Evolutionary conservation across 1,140 invertebrate species (phyloP).

Genomic region (Drosophila saltans): DNA sequence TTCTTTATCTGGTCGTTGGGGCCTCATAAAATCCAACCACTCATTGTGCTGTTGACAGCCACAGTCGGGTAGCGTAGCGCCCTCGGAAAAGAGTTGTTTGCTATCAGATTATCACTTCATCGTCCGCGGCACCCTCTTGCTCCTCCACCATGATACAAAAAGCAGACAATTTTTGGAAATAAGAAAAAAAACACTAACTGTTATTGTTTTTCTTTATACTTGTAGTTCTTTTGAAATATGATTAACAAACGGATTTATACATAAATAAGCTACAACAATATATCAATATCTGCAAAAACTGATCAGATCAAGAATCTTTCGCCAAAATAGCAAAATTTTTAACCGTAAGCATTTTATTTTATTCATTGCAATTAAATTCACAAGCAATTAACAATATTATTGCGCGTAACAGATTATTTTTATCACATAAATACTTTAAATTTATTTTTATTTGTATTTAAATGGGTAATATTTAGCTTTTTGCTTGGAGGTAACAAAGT

Average conservation of each 20-base stretch:
- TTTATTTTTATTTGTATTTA: too few relatives aligned
- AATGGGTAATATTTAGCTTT: too few relatives aligned
- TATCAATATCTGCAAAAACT: too few relatives aligned
- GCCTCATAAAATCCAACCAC: conserved; percentile 18
- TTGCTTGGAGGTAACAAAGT: too few relatives aligned
- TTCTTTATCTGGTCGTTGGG: conserved; percentile 20
- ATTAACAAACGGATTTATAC: not conserved
- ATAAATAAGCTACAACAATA: not conserved
- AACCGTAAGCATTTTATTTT: too few relatives aligned
- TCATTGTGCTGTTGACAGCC: conserved; percentile 25
- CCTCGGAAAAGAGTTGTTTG: conserved; percentile 27
- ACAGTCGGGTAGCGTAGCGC: conserved; percentile 4
- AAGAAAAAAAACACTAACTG: not conserved
- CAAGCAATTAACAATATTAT: too few relatives aligned
- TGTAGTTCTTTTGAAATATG: not conserved
- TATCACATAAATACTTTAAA: too few relatives aligned
- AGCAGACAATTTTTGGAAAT: not conserved
- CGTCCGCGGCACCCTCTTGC: not conserved
- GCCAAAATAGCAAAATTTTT: too few relatives aligned
- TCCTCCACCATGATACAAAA: not conserved
- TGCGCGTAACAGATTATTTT: too few relatives aligned
- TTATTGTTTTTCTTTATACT: not conserved
- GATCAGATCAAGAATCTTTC: too few relatives aligned
- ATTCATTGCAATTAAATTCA: too few relatives aligned
- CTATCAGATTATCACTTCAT: conserved; percentile 36